Conservation (phyloP, 30 jellyfish, hydroid and myxozoan species). For the Clytia hemisphaerica region DNA sequence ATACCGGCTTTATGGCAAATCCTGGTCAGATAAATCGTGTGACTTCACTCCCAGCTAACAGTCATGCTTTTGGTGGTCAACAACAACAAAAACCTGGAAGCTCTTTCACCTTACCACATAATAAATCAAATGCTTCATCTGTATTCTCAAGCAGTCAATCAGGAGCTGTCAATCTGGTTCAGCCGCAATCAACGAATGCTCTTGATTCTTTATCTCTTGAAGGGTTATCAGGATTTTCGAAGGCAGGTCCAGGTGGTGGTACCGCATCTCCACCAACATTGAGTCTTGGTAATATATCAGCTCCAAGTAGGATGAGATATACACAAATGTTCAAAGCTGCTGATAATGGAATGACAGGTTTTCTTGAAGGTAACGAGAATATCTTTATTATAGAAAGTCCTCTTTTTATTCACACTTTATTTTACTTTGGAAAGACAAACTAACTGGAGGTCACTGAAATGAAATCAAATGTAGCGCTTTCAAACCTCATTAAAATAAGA, state of each 20-base stretch:
- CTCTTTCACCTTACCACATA: slow-evolving; percentile 2
- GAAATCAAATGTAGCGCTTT: too few species aligned
- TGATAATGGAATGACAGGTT: slow-evolving; percentile 70
- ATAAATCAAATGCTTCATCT: neutral
- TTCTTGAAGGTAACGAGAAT: slow-evolving; percentile 43
- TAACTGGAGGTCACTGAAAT: too few species aligned
- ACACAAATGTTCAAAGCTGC: slow-evolving; percentile 87
- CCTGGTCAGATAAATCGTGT: slow-evolving; percentile 11
- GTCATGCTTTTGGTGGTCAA: neutral
- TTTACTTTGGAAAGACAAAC: too few species aligned
- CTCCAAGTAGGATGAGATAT: slow-evolving; percentile 64
- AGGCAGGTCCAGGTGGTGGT: slow-evolving; percentile 35
- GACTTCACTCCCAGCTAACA: slow-evolving; percentile 1
- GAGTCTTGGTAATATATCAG: slow-evolving; percentile 49
- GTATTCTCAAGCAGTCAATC: slow-evolving; percentile 6
- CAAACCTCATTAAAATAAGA: too few species aligned
- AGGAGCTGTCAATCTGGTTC: neutral
- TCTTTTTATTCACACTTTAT: neutral
- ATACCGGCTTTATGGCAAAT: neutral
- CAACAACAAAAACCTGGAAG: neutral
- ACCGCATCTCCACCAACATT: slow-evolving; percentile 48
- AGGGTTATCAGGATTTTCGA: slow-evolving; percentile 12
- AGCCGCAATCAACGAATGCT: neutral
- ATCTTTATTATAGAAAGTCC: neutral
- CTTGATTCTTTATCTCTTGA: slow-evolving; percentile 1